Conservation (phyloP, 2,888 invertebrate species). For the Platerodrilus igneus region DNA sequence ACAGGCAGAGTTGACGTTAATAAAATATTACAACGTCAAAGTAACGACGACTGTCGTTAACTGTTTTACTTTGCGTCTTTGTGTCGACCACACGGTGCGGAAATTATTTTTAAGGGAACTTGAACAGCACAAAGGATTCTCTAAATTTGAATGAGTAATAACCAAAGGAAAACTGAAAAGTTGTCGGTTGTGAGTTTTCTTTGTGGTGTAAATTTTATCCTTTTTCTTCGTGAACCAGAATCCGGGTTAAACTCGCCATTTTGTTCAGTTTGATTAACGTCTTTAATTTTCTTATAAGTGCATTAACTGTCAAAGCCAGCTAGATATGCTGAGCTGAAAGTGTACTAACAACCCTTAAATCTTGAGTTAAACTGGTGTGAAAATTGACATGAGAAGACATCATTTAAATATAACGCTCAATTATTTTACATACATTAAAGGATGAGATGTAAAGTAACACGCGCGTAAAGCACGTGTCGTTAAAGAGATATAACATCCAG, state of each 20-base stretch:
- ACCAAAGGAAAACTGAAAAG: constrained; percentile 32
- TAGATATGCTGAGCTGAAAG: no score
- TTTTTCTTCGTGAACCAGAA: constrained; percentile 6
- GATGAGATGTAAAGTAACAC: constrained; percentile 15
- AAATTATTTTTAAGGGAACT: constrained; percentile 39
- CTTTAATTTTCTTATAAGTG: no score
- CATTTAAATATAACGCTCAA: constrained; percentile 44
- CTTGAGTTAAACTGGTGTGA: constrained; percentile 11
- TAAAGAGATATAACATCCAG: constrained; percentile 18
- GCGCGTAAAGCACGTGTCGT: constrained; percentile 29
- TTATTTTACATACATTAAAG: constrained; percentile 39
- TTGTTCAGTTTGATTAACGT: background rate
- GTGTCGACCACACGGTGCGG: constrained; percentile 35
- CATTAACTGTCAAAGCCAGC: no score
- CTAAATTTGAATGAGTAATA: constrained; percentile 35
- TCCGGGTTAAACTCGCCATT: constrained; percentile 3
- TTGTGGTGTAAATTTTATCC: constrained; percentile 21
- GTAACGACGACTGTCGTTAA: constrained; percentile 28
- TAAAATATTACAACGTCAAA: constrained; percentile 12
- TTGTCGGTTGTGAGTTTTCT: constrained; percentile 30
- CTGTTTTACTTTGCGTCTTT: constrained; percentile 40
- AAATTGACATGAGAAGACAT: constrained; percentile 23
- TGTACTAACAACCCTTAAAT: no score
- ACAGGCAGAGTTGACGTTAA: constrained; percentile 3
- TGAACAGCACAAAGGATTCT: constrained; percentile 35